phyloP scores from a whole-genome alignment of 1,140 invertebrate species.

The Bilobella aurantiaca region DNA sequence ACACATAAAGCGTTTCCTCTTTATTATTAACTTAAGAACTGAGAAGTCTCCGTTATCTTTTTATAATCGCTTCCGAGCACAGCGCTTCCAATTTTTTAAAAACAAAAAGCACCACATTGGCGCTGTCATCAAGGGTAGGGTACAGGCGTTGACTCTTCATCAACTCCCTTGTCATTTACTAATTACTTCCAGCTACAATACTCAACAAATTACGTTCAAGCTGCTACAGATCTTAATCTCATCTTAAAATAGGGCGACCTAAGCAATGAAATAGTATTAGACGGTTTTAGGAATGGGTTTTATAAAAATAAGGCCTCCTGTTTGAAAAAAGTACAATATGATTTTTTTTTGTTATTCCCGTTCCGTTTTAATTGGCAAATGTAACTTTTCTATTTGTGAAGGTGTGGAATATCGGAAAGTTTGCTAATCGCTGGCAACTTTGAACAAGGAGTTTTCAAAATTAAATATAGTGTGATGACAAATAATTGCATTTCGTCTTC shows the following conservation, averaged over 20 bases:
- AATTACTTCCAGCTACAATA: neutral
- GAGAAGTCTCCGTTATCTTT: constrained; percentile 4
- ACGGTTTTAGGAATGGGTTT: no score
- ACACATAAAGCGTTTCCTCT: neutral
- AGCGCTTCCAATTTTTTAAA: constrained; percentile 1
- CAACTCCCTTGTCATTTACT: neutral
- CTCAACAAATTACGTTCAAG: no score
- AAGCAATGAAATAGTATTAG: no score
- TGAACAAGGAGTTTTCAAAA: constrained; percentile 29
- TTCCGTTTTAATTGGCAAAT: neutral
- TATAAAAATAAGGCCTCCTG: no score
- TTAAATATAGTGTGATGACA: constrained; percentile 19
- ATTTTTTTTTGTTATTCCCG: no score
- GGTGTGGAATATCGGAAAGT: constrained; percentile 2
- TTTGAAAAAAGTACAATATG: no score
- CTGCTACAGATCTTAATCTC: no score
- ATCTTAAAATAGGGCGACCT: no score
- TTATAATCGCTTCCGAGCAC: constrained; percentile 7
- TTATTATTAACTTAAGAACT: no score
- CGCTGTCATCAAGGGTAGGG: neutral
- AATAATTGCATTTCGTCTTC: constrained; percentile 16
- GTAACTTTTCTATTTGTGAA: neutral
- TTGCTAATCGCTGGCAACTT: constrained; percentile 24
- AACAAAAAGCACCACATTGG: neutral
- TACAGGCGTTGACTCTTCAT: neutral